Evolutionary conservation across 2,797 vertebrate genomes (phyloP).

Genomic region (Gymnopithys bicolor): DNA sequence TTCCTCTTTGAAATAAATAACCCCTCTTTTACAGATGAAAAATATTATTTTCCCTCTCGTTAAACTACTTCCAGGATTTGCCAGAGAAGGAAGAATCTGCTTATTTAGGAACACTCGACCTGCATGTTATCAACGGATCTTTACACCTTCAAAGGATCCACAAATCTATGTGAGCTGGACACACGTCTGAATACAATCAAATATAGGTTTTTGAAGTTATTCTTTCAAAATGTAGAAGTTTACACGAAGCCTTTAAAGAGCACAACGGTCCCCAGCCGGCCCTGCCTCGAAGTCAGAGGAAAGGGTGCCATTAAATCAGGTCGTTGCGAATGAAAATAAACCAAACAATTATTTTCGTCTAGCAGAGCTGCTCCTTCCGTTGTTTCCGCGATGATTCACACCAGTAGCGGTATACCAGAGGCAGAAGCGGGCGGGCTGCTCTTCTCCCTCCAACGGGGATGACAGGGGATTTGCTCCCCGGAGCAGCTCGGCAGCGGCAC

Average conservation of each 20-base stretch:
- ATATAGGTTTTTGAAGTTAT: not conserved
- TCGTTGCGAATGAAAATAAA: not conserved
- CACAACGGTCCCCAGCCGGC: not conserved
- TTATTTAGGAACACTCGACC: constrained; percentile 2
- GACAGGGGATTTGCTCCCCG: not conserved
- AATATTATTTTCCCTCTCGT: not conserved
- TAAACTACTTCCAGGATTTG: constrained; percentile 19
- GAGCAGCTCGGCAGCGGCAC: not conserved
- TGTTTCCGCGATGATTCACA: not conserved
- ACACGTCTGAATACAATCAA: not conserved
- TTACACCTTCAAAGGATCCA: not conserved
- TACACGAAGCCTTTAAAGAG: not conserved
- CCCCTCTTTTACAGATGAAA: not conserved
- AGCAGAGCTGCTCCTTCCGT: not conserved
- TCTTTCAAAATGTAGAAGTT: constrained; percentile 20
- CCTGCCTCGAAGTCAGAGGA: not conserved
- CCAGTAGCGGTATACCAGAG: not conserved
- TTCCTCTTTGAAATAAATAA: not conserved
- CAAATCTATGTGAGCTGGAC: not conserved
- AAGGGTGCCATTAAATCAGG: not conserved
- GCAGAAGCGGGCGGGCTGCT: not conserved
- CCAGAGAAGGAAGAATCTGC: not conserved
- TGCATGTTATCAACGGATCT: not conserved
- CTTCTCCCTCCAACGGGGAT: not conserved
- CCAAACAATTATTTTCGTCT: not conserved